Percentiles rank a stretch among this genome's conserved stretches.
Evolutionary conservation across 2,888 invertebrate genomes (phyloP).

Genomic region (Apocheima hispidaria): DNA sequence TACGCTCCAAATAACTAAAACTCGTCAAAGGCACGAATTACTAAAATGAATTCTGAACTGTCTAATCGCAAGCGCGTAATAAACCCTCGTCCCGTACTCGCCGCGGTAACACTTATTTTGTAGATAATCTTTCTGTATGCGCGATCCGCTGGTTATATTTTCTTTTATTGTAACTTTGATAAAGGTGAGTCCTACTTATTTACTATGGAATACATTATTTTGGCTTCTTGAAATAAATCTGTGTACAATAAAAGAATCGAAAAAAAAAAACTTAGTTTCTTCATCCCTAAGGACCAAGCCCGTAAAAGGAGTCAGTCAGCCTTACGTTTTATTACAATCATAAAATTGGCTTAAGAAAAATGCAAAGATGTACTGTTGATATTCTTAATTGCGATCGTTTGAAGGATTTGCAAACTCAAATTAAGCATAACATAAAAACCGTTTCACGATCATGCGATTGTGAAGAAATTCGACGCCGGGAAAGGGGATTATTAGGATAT

Average conservation of each 20-base stretch:
- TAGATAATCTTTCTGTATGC: too few relatives aligned
- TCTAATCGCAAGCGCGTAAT: too few relatives aligned
- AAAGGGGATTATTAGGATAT: slow-evolving; percentile 55
- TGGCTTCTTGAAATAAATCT: not conserved
- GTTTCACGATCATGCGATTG: slow-evolving; percentile 49
- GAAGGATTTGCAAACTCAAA: slow-evolving; percentile 47
- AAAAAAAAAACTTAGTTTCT: not conserved
- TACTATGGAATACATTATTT: not conserved
- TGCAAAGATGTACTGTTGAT: slow-evolving; percentile 16
- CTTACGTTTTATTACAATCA: slow-evolving; percentile 9
- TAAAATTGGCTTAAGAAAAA: slow-evolving; percentile 10
- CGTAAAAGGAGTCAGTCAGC: not conserved
- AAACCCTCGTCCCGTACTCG: too few relatives aligned
- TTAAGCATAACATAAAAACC: slow-evolving; percentile 53
- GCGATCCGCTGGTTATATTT: too few relatives aligned
- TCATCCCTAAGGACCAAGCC: not conserved
- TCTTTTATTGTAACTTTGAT: slow-evolving; percentile 17
- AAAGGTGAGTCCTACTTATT: slow-evolving; percentile 22
- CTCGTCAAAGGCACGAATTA: too few relatives aligned
- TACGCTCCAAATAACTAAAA: too few relatives aligned
- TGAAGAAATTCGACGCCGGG: slow-evolving; percentile 50
- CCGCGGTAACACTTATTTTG: too few relatives aligned
- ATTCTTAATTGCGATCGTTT: slow-evolving; percentile 42
- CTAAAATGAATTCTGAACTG: too few relatives aligned
- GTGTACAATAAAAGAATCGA: not conserved